Evolutionary conservation across 2,797 vertebrate species (phyloP), one percentile per base, ranked within the genome.

Genomic region (Masticophis lateralis): DNA sequence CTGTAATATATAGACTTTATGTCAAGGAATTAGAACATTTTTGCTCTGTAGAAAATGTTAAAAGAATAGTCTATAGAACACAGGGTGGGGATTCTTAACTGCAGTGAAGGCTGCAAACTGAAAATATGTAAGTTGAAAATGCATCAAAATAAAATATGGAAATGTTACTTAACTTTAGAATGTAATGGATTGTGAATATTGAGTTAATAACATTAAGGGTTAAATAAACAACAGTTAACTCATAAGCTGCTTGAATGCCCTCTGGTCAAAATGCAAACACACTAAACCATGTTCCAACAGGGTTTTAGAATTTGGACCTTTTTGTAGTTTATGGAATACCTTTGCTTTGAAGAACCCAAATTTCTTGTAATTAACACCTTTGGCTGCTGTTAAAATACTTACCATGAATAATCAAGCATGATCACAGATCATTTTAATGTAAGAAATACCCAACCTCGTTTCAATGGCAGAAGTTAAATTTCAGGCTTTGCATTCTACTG

Each of bases 401-500:
- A 28, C 14, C 7, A 16, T 83, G 60, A 27, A 28, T 53, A 91
- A 59, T 92, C 55, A 92, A 93, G 18, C 90, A 74, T 25, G 92
- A 90, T 59, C 16, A 89, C 47, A 7, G 69, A 91, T 56, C 56
- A 79, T 11, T 88, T 94, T 91, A 92, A 90, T 59, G 18, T 51
- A 91, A 87, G 0, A 90, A 5, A 20, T 63, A 37, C 0, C 87
- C 88, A 91, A 56, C 18, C 66, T 74, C 12, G 3, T 57, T 25
- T 91, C 37, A 88, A 88, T 53, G 47, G n/a, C 63, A 94, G 86
- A 94, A 63, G 28, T n/a, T 86, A 25, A 20, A 90, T 91, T 93
- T 93, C 83, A 87, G 92, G 87, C 91, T 88, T 18, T 92, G 91
- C 60, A 93, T 83, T 92, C 53, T 92, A 47, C 56, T 86, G 63